Evolutionary conservation across 1,140 invertebrate genomes (phyloP).

Genomic region (Pentalonia nigronervosa): DNA sequence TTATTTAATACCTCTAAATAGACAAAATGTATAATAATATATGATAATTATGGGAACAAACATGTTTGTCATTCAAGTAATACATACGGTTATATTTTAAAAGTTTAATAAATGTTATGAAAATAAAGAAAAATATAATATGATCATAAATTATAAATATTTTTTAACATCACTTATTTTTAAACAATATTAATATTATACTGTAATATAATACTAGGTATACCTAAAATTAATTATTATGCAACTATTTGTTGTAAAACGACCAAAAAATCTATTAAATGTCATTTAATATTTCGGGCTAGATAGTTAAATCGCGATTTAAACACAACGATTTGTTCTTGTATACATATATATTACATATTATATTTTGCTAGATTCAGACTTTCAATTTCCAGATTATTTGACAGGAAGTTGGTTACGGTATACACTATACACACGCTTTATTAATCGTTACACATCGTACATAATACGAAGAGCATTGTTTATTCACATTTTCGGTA

Average conservation of each 20-base stretch:
- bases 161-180: background rate
- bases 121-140: background rate
- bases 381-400: background rate
- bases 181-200: background rate
- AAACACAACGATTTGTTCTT: background rate
- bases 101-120: background rate
- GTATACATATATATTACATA: background rate
- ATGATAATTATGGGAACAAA: background rate
- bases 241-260: background rate
- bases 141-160: background rate
- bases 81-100: background rate
- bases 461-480: background rate
- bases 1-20: background rate
- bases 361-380: background rate
- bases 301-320: background rate
- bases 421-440: too few relatives aligned
- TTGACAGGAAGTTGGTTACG: conserved; percentile 1
- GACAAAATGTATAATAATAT: background rate
- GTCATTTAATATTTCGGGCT: background rate
- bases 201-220: background rate
- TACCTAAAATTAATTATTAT: background rate
- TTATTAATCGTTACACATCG: conserved; percentile 35
- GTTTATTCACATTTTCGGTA: conserved; percentile 5
- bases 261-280: background rate
- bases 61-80: background rate